These are phyloP conservation scores for Drusus annulatus DNA, from an alignment of 1,140 invertebrate species.

Conservation along the genomic window DNA sequence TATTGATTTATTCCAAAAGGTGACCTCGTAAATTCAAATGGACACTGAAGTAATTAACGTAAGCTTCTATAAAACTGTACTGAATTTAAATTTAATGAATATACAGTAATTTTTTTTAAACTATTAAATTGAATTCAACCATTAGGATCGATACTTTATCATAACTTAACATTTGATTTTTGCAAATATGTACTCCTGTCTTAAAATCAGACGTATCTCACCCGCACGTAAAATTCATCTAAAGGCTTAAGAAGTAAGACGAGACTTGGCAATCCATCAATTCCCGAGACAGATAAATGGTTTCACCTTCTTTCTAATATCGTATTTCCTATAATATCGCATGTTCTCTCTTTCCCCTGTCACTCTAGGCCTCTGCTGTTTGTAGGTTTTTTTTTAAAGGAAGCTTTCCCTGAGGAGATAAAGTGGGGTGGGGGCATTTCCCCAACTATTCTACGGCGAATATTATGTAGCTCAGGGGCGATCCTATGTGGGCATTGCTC, in stretches of 20 bases:
- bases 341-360: slow-evolving; percentile 10
- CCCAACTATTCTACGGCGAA: too few species aligned
- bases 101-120: too few species aligned
- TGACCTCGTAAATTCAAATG: too few species aligned
- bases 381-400: not conserved
- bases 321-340: not conserved
- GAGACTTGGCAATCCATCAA: slow-evolving; percentile 36
- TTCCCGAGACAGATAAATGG: slow-evolving; percentile 41
- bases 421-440: not conserved
- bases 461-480: not conserved
- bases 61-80: too few species aligned
- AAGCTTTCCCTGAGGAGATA: not conserved
- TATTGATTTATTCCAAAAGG: too few species aligned
- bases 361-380: not conserved
- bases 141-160: too few species aligned
- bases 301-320: slow-evolving; percentile 33
- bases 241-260: slow-evolving; percentile 10
- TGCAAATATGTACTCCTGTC: too few species aligned
- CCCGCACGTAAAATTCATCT: not conserved
- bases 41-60: too few species aligned
- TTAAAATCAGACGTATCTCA: too few species aligned
- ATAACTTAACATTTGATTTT: too few species aligned
- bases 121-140: too few species aligned
- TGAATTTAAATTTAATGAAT: too few species aligned
- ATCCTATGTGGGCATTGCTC: not conserved